These are phyloP conservation scores for Helostoma temminkii DNA, from an alignment of 2,797 vertebrate species.

Conservation along the genomic window DNA sequence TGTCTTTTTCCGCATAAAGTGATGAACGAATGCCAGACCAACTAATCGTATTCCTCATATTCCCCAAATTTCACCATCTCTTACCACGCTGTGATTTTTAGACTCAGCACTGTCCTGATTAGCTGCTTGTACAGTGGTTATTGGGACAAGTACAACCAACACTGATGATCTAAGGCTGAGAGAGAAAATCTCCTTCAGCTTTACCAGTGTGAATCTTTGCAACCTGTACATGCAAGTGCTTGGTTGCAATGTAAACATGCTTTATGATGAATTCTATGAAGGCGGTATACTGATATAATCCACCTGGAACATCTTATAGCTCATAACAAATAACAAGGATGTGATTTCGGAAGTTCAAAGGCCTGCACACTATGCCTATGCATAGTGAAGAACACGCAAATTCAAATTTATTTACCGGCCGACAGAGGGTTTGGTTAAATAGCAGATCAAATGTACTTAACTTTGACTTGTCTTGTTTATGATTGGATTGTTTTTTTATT, in stretches of 20 bases:
- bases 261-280: slow-evolving; percentile 21
- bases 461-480: background rate
- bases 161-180: background rate
- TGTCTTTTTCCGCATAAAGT: slow-evolving; percentile 6
- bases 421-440: background rate
- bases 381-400: too few relatives aligned
- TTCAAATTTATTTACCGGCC: too few relatives aligned
- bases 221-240: background rate
- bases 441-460: too few relatives aligned
- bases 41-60: slow-evolving; percentile 16
- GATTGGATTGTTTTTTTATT: slow-evolving; percentile 10
- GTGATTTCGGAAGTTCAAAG: slow-evolving; percentile 42
- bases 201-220: background rate
- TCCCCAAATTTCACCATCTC: slow-evolving; percentile 5
- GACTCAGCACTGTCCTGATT: background rate
- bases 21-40: background rate
- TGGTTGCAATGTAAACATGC: slow-evolving; percentile 15
- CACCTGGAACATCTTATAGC: slow-evolving; percentile 11
- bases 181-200: background rate
- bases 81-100: background rate
- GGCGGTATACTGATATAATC: slow-evolving; percentile 12
- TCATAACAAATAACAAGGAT: slow-evolving; percentile 52
- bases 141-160: slow-evolving; percentile 1
- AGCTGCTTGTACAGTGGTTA: background rate
- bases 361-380: background rate